Base-by-base conservation (phyloP, 2,113 vertebrate species). In the Epinephelus cyanopodus region DNA sequence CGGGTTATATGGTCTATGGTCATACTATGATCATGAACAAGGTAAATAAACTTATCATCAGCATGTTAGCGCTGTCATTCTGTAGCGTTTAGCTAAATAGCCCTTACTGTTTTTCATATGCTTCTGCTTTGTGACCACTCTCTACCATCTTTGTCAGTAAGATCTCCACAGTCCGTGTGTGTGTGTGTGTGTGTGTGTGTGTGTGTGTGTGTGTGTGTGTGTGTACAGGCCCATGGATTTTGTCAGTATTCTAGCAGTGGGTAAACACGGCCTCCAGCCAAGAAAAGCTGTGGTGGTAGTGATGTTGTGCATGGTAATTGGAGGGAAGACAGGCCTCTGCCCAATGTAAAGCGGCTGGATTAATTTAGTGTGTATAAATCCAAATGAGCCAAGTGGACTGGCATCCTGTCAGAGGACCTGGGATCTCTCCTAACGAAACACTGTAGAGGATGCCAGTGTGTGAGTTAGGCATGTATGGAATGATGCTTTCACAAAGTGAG, bases 231-330 rank as follows among this genome's bases (percentile, higher is more conserved):
- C 19, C 58, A 77, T 77, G 75, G 84, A 80, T 80, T 64, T 50
- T 82, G 69, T 86, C 77, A 74, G 81, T 86, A 39, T 82, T 87
- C 64, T 82, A 64, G 62, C 68, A 47, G 50, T 39, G 71, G 84
- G 77, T 90, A 92, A 92, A 92, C 82, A 90, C 29, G n/a, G 25
- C 75, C 48, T 52, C 56, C 15, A 13, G 71, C 85, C 85, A 79
- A 69, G 78, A 75, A 79, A 88, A 82, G 37, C 74, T 74, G 45
- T 74, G 73, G 37, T 67, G 69, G 75, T 74, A 42, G 82, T 74
- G 78, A 90, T 83, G 84, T 66, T 83, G 73, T 76, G 54, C 77
- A 72, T 52, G 79, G 48, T 77, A 79, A 85, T 70, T 72, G 77
- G 52, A 82, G 27, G 63, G 70, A 85, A 69, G 85, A 86, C 79